Percentiles rank a stretch among this genome's conserved stretches.
These are phyloP conservation scores for Cynopterus brachyotis DNA, from an alignment of 2,113 vertebrate species.

Conservation along the genomic window DNA sequence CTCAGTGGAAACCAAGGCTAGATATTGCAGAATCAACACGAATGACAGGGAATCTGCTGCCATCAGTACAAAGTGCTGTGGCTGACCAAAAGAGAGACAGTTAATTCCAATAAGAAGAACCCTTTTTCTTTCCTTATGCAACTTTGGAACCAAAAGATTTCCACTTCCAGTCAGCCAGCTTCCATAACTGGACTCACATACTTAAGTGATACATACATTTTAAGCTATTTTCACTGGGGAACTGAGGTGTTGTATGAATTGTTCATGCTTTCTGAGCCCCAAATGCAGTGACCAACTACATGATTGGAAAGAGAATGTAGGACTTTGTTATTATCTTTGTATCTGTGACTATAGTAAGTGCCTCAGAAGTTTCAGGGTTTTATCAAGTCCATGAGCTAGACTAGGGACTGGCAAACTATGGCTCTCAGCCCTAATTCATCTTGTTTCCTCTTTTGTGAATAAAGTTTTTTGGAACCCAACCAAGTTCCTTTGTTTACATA, in stretches of 20 bases:
- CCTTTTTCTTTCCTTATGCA: not conserved
- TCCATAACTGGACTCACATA: not conserved
- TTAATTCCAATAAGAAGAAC: not conserved
- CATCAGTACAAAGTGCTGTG: accelerated
- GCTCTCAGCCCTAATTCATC: not conserved
- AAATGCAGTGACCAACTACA: not conserved
- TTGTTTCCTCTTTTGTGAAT: not conserved
- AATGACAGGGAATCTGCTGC: not conserved
- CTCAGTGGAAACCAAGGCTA: not conserved
- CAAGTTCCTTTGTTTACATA: not conserved
- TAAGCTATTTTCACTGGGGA: not conserved
- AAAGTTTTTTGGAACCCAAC: not conserved
- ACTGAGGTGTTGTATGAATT: not conserved
- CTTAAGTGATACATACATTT: not conserved
- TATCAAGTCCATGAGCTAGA: not conserved
- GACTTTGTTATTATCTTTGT: not conserved
- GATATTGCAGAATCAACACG: not conserved
- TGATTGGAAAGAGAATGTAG: not conserved
- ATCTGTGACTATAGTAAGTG: not conserved
- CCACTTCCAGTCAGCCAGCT: not conserved
- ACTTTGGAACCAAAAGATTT: not conserved
- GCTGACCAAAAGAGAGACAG: not conserved
- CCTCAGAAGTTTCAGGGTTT: not conserved
- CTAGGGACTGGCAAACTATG: not conserved
- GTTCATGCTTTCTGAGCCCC: not conserved